Evolutionary conservation across 2,113 vertebrate species (phyloP).

Genomic region (Chaetura pelagica): DNA sequence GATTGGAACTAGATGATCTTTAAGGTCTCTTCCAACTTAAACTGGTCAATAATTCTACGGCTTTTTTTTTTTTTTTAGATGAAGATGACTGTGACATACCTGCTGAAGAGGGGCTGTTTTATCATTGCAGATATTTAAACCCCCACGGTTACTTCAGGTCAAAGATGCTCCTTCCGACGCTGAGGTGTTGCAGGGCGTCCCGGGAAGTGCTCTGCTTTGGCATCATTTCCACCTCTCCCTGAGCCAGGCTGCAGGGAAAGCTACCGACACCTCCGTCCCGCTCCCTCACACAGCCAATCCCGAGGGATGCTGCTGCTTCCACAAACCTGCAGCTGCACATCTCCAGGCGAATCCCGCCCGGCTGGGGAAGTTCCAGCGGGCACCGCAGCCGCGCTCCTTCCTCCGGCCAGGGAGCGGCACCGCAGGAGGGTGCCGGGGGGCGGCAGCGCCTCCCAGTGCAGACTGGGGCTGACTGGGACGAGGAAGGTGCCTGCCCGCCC

Average conservation of each 20-base stretch:
- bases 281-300: not conserved
- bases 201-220: too few species aligned
- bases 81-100: not conserved
- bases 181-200: too few species aligned
- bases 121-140: not conserved
- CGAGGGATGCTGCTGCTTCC: not conserved
- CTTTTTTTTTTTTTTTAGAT: not conserved
- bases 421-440: not conserved
- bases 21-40: too few species aligned
- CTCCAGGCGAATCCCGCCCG: too few species aligned
- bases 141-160: too few species aligned
- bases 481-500: too few species aligned
- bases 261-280: too few species aligned
- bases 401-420: not conserved
- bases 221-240: too few species aligned
- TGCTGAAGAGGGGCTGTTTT: not conserved
- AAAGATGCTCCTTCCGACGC: not conserved
- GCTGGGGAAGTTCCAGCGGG: rapidly evolving
- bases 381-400: not conserved
- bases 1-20: too few species aligned
- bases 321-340: rapidly evolving
- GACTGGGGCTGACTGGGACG: too few species aligned
- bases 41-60: too few species aligned
- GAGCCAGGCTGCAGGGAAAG: not conserved
- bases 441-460: too few species aligned